Conservation (phyloP, 2,113 vertebrate species). For the Candoia aspera region DNA sequence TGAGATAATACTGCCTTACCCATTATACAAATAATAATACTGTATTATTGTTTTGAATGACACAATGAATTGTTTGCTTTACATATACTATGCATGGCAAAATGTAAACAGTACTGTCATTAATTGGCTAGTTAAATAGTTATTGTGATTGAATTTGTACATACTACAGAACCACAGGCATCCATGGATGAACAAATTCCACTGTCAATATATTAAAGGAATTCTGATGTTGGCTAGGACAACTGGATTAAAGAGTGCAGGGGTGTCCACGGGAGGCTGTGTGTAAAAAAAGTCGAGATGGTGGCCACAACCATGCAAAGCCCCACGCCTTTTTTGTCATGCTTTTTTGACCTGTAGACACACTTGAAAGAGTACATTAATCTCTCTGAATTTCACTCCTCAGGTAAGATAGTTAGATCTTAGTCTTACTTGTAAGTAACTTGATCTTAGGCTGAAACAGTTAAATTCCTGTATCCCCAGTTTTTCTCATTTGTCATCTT, state of each 20-base stretch:
- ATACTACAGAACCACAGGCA: not conserved
- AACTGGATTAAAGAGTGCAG: not conserved
- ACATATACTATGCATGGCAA: not conserved
- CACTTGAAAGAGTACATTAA: not conserved
- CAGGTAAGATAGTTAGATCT: not conserved
- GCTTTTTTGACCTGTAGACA: not conserved
- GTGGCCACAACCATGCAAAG: not conserved
- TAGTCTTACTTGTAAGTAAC: not conserved
- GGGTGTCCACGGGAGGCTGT: not conserved
- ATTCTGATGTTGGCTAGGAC: not conserved
- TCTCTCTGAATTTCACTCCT: not conserved
- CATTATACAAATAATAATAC: not conserved
- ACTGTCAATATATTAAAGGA: not conserved
- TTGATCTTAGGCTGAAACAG: not conserved
- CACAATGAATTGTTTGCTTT: not conserved
- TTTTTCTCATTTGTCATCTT: not conserved
- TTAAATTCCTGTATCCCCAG: not conserved
- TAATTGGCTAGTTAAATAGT: not conserved
- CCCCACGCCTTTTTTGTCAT: not conserved
- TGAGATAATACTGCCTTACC: not conserved
- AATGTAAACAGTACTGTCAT: not conserved
- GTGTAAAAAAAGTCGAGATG: not conserved
- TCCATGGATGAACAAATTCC: not conserved
- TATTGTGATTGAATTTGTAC: not conserved
- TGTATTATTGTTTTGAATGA: not conserved